A percentile compares a stretch with the other conserved stretches of the same genome.
These are phyloP conservation scores for Pandion haliaetus DNA, from an alignment of 2,113 vertebrate species.

Conservation along the genomic window DNA sequence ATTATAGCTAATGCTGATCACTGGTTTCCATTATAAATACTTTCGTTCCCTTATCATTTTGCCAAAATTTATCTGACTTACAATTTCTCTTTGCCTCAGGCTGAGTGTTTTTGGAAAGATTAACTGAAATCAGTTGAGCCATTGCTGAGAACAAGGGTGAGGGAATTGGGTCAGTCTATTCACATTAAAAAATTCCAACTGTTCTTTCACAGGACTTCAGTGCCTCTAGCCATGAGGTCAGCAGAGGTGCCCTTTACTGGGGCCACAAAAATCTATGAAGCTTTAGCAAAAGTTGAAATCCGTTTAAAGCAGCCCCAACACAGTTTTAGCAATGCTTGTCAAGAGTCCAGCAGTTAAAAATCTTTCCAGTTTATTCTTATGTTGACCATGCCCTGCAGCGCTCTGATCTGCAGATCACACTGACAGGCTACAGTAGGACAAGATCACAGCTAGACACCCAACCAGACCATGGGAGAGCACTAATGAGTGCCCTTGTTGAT, in stretches of 20 bases:
- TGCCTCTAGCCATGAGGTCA: constrained; percentile 33
- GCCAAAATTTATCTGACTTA: background rate
- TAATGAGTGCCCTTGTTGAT: fast-evolving
- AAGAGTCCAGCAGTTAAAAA: background rate
- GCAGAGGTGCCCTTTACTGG: constrained; percentile 36
- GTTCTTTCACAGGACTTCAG: background rate
- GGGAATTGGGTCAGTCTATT: constrained; percentile 45
- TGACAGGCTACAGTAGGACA: background rate
- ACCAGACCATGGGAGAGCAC: background rate
- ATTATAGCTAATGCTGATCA: background rate
- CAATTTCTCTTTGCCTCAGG: constrained; percentile 37
- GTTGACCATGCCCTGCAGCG: background rate
- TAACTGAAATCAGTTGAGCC: background rate
- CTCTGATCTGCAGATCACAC: background rate
- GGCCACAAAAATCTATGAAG: background rate
- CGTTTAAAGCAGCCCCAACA: background rate
- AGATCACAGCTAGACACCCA: background rate
- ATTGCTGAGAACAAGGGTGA: background rate
- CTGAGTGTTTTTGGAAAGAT: constrained; percentile 39
- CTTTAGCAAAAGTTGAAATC: background rate
- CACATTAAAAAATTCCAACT: constrained; percentile 31
- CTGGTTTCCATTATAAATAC: background rate
- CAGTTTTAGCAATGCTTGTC: background rate
- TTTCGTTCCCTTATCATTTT: background rate
- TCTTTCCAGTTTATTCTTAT: background rate